Percentiles rank a stretch among this genome's conserved stretches.
Evolutionary conservation across 2,797 vertebrate species (phyloP).

Genomic region (Manis pentadactyla): DNA sequence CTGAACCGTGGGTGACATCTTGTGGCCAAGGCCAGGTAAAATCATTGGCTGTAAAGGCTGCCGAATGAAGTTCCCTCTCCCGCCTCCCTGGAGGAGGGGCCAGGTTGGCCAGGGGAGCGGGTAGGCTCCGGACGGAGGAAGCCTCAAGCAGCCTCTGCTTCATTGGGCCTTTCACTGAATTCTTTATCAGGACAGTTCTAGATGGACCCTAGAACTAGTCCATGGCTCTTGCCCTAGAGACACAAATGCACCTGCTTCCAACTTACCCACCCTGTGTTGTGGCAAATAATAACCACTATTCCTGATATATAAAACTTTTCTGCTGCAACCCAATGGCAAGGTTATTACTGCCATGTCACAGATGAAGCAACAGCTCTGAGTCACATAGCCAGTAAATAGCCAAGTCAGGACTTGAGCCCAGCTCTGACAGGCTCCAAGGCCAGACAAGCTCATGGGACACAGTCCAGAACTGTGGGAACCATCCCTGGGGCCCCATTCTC

Average conservation of each 20-base stretch:
- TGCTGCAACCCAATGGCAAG: neutral
- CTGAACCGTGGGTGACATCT: conserved; percentile 78
- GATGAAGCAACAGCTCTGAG: neutral
- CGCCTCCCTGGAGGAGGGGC: neutral
- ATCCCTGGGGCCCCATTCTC: neutral
- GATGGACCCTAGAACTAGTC: neutral
- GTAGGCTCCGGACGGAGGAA: neutral
- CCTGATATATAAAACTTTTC: neutral
- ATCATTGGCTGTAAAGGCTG: neutral
- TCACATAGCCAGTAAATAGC: neutral
- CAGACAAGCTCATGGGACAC: accelerated
- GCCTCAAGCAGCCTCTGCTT: neutral
- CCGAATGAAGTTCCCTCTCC: accelerated
- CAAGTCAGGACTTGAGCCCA: neutral
- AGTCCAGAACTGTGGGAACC: neutral
- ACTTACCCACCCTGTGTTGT: accelerated
- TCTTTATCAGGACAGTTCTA: neutral
- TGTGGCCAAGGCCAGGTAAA: conserved; percentile 74
- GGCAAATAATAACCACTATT: neutral
- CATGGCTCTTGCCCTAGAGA: accelerated
- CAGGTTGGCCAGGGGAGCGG: accelerated
- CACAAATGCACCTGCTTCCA: neutral
- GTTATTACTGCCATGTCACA: neutral
- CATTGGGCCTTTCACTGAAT: neutral
- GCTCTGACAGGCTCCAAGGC: neutral